Conservation (phyloP, 1,140 invertebrate genomes). For the silkworm (Bombyx mori) region ASM3026992v2 NC_085117.1:18945001-18945500, state of each 20-base stretch:
- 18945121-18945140: constrained; percentile 44
- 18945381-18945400: constrained; percentile 67
- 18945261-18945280: not conserved
- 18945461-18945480: constrained; percentile 67
- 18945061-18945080: constrained; percentile 45
- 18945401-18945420: constrained; percentile 61
- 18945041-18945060: constrained; percentile 62
- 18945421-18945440: constrained; percentile 68
- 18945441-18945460: constrained; percentile 68
- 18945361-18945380: constrained; percentile 37
- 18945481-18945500: constrained; percentile 35
- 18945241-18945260: not conserved
- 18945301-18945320: not conserved
- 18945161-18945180: not conserved
- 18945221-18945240: not conserved
- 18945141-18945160: constrained; percentile 24
- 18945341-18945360: not conserved
- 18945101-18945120: constrained; percentile 53
- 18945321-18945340: not conserved
- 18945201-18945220: not conserved
- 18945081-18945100: constrained; percentile 26
- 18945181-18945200: constrained; percentile 3
- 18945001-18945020: constrained; percentile 52
- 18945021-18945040: constrained; percentile 54
- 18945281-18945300: not conserved